A percentile compares a stretch with the other conserved stretches of the same genome.
Evolutionary conservation across 2,797 vertebrate species (phyloP).

Genomic region (Hemibagrus guttatus): DNA sequence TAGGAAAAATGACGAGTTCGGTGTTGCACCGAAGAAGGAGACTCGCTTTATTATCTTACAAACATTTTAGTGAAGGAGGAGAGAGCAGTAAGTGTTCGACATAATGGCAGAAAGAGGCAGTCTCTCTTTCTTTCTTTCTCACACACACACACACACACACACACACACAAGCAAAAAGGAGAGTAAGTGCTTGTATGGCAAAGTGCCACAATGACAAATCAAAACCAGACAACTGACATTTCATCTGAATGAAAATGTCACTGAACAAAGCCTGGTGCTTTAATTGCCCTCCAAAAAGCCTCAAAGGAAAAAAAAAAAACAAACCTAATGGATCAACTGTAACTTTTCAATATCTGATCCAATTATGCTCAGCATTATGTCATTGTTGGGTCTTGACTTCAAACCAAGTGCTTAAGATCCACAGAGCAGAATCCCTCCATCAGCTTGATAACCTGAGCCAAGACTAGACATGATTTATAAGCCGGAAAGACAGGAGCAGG

Average conservation of each 20-base stretch:
- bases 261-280: constrained; percentile 11
- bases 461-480: constrained; percentile 10
- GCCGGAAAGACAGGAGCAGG: neutral
- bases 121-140: neutral
- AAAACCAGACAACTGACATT: constrained; percentile 64
- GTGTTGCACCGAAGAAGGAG: neutral
- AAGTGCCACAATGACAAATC: constrained; percentile 72
- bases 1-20: too few species aligned
- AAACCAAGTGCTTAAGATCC: neutral
- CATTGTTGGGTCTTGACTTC: constrained; percentile 22
- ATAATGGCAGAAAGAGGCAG: constrained; percentile 1
- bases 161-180: neutral
- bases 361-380: constrained; percentile 15
- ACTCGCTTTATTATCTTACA: neutral
- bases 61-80: neutral
- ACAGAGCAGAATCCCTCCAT: constrained; percentile 3
- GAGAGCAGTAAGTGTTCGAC: neutral
- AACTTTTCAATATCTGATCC: constrained; percentile 24
- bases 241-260: constrained; percentile 33
- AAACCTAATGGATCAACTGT: constrained; percentile 14
- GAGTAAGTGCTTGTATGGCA: constrained; percentile 67
- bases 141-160: neutral
- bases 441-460: constrained; percentile 16
- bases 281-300: constrained; percentile 31
- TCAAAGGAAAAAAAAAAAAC: neutral